Evolutionary conservation across 2,888 invertebrate species (phyloP), one percentile per base, ranked within the genome.

Genomic region (Netelia virgata): DNA sequence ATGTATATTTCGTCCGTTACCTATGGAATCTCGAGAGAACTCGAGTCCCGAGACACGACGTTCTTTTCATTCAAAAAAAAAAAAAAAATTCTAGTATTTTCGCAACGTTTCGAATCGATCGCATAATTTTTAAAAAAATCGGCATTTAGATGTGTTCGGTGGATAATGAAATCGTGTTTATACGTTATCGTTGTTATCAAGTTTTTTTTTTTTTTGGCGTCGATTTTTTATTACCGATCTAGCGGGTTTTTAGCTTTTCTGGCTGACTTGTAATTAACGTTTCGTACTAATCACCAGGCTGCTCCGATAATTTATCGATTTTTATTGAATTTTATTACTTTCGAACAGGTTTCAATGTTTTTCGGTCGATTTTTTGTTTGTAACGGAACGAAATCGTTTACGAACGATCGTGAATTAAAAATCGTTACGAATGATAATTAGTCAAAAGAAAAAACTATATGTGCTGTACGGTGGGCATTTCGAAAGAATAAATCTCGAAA

Each of bases 1-100:
- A 68, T 61, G 47, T 73, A 57, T 68, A 16, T 28, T 57, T 73
- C 55, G 41, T 76, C 69, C 68, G 73, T 55, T 75, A 66, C 75
- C 75, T 76, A 64, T 20, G 41, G 20, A 47, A 23, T 57, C 59
- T 43, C 55, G 57, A 53, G 61, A 69, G 55, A 61, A 18, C 41
- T n/a, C n/a, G n/a, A n/a, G n/a, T n/a, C n/a, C n/a, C 50, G 36
- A 50, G 61, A 74, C 23, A 6, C 11, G 64, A 59, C 55, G 64
- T 23, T 64, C 47, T 73, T 80, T 64, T 64, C 63, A 50, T 43
- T 50, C 73, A 3, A 41, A 55, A 47, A 14, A n/a, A n/a, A n/a
- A n/a, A n/a, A n/a, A n/a, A n/a, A n/a, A n/a, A n/a, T n/a, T n/a
- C n/a, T n/a, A n/a, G n/a, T n/a, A 10, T 14, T 47, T 47, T 47